Conservation (phyloP, 2,113 vertebrate genomes). For the Rhombomys opimus region DNA sequence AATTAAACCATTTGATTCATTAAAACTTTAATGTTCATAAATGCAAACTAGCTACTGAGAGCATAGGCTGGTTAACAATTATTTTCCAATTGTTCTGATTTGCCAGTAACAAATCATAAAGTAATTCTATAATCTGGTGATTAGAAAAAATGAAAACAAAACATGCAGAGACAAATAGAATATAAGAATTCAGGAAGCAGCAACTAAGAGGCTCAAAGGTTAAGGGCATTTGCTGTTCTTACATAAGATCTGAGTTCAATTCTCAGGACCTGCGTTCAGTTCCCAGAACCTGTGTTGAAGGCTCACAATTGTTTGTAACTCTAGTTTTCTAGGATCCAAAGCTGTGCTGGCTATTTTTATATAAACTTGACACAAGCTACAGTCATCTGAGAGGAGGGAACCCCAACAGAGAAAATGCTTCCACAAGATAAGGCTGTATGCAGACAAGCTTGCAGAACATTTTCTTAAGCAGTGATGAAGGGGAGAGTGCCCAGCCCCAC, state of each 20-base stretch:
- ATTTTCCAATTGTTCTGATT: not conserved
- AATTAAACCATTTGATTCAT: slow-evolving; percentile 5
- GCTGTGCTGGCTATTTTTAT: not conserved
- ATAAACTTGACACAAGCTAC: not conserved
- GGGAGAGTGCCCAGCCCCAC: not conserved
- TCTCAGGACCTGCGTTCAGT: too few relatives aligned
- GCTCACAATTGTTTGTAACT: not conserved
- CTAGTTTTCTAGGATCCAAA: not conserved
- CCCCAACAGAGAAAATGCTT: not conserved
- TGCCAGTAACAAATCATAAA: slow-evolving; percentile 31
- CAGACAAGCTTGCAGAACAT: not conserved
- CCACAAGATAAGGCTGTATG: not conserved
- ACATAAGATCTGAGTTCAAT: not conserved
- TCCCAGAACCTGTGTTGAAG: not conserved
- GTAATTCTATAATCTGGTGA: slow-evolving; percentile 18
- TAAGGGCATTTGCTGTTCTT: not conserved
- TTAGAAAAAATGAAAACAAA: not conserved
- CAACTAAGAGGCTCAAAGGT: not conserved
- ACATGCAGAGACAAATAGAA: slow-evolving; percentile 8
- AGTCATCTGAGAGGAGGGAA: not conserved
- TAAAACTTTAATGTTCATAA: slow-evolving; percentile 20
- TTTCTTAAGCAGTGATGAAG: not conserved
- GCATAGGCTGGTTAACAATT: not conserved
- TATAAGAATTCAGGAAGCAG: not conserved
- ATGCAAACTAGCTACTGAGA: slow-evolving; percentile 36